Conservation (phyloP, 2,797 vertebrate genomes). For the Fundulus diaphanus region DNA sequence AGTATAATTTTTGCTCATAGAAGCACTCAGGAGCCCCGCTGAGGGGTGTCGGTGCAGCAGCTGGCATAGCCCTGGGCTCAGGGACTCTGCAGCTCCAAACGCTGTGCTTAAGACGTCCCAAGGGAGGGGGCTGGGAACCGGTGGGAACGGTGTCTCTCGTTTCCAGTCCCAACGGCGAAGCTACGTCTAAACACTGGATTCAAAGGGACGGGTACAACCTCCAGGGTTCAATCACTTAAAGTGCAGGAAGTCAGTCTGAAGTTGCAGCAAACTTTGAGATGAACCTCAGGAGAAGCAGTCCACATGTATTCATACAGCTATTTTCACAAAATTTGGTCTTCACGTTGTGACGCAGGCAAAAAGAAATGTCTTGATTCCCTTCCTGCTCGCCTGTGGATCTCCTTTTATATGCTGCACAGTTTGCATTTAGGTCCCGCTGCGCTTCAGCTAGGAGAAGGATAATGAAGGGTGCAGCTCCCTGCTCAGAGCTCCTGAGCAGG, state of each 20-base stretch:
- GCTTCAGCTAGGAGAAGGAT: conserved; percentile 25
- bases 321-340: neutral
- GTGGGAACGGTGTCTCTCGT: conserved; percentile 47
- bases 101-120: conserved; percentile 66
- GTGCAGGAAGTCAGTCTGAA: neutral
- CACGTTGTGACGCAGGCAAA: conserved; percentile 6
- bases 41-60: conserved; percentile 62
- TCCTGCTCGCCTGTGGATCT: conserved; percentile 7
- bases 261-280: conserved; percentile 20
- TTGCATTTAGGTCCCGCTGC: conserved; percentile 6
- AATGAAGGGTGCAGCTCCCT: conserved; percentile 34
- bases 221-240: neutral
- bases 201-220: conserved; percentile 20
- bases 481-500: conserved; percentile 54
- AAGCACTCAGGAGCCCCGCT: conserved; percentile 37
- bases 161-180: conserved; percentile 8
- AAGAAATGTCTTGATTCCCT: conserved; percentile 19
- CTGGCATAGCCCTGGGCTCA: conserved; percentile 66
- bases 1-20: neutral
- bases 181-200: neutral
- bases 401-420: neutral
- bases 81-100: conserved; percentile 43
- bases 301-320: neutral
- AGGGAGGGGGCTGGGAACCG: conserved; percentile 57
- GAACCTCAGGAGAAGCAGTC: conserved; percentile 2